phyloP scores from a whole-genome alignment of 2,888 invertebrate genomes.

The Odontothrips loti region DNA sequence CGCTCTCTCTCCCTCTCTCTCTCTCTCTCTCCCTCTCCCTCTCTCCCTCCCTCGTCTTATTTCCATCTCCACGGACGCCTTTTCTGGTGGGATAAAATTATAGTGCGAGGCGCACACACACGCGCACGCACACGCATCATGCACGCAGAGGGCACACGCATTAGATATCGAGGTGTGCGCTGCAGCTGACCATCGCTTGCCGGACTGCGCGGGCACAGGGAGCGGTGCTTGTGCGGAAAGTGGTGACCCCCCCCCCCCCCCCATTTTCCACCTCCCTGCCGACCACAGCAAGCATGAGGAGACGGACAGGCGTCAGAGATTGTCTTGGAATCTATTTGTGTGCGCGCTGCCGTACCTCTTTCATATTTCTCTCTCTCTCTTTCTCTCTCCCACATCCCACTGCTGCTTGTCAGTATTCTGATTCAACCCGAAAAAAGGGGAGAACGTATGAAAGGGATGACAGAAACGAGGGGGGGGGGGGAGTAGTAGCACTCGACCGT shows the following conservation, averaged over 20 bases:
- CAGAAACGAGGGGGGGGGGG: background rate
- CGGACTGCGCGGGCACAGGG: too few relatives aligned
- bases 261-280: too few relatives aligned
- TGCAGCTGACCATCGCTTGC: too few relatives aligned
- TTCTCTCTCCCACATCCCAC: background rate
- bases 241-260: too few relatives aligned
- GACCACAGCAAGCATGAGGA: too few relatives aligned
- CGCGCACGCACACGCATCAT: background rate
- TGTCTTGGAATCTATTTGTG: slow-evolving; percentile 25
- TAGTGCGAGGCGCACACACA: background rate
- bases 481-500: background rate
- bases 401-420: background rate
- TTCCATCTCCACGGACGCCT: background rate
- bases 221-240: too few relatives aligned
- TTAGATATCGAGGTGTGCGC: too few relatives aligned
- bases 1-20: background rate
- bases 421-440: background rate
- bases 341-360: background rate
- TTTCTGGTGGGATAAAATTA: slow-evolving; percentile 10
- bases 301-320: background rate
- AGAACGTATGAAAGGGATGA: background rate
- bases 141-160: background rate
- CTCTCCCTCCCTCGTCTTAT: background rate
- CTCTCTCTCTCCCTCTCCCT: background rate
- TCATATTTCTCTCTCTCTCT: background rate